These are phyloP conservation scores for Steinernema scapterisci DNA, from an alignment of 2,888 invertebrate species.

Conservation along the genomic window DNA sequence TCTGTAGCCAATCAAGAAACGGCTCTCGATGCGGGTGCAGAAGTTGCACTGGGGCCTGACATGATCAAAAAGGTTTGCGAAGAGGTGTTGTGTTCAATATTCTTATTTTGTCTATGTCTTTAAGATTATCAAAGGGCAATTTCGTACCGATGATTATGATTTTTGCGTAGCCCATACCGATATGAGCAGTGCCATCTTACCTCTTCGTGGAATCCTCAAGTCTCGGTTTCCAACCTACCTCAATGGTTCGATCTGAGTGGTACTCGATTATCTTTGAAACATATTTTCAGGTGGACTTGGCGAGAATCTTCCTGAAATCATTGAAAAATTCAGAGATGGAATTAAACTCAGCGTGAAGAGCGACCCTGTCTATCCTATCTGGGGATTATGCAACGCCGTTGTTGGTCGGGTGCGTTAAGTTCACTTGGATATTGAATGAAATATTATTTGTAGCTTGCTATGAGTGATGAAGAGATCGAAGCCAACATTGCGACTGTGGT, in stretches of 20 bases:
- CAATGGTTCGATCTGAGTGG: conserved; percentile 50
- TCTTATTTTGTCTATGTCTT: not conserved
- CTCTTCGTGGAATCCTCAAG: conserved; percentile 61
- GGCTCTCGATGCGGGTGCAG: conserved; percentile 63
- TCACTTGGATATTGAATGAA: not conserved
- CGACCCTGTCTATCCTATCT: conserved; percentile 61
- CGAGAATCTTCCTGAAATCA: conserved; percentile 56
- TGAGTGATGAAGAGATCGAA: conserved; percentile 61
- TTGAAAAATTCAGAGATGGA: conserved; percentile 63
- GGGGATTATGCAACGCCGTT: conserved; percentile 62
- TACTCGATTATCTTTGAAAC: not conserved
- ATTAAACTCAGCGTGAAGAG: conserved; percentile 54
- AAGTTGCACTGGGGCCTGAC: conserved; percentile 63
- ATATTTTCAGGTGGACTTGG: conserved; percentile 55
- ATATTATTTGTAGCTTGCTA: conserved; percentile 50
- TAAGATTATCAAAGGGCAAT: conserved; percentile 65
- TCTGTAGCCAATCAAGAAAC: conserved; percentile 58
- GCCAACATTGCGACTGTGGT: conserved; percentile 60
- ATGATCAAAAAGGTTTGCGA: conserved; percentile 65
- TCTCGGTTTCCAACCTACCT: conserved; percentile 63
- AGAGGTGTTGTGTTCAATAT: not conserved
- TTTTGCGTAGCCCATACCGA: conserved; percentile 64
- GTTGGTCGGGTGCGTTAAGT: conserved; percentile 54
- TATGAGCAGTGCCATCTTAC: conserved; percentile 57
- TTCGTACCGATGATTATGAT: conserved; percentile 65